These are phyloP conservation scores for Neolamprologus cancellatus DNA, from an alignment of 2,113 vertebrate genomes.

Conservation along the genomic window DNA sequence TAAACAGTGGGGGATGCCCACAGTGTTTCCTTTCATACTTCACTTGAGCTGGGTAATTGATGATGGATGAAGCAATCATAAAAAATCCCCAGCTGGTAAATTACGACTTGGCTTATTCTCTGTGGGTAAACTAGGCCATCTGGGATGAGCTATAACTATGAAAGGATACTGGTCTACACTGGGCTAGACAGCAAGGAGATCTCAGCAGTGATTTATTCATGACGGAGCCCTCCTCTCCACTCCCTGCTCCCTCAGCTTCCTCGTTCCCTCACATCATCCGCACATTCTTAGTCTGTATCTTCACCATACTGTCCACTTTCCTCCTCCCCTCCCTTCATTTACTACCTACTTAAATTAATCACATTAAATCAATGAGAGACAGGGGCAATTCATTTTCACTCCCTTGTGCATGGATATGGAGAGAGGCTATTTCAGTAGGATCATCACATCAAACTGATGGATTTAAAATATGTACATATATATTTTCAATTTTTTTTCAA, in stretches of 20 bases:
- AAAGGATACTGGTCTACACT: slow-evolving; percentile 16
- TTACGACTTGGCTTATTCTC: slow-evolving; percentile 31
- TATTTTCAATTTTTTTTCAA: neutral
- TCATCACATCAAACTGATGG: neutral
- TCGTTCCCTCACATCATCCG: slow-evolving; percentile 26
- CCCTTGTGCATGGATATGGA: neutral
- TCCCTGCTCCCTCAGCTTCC: neutral
- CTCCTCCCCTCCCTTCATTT: neutral
- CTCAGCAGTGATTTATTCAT: slow-evolving; percentile 63
- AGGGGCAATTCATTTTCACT: slow-evolving; percentile 5
- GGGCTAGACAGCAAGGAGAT: slow-evolving; percentile 36
- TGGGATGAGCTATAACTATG: slow-evolving; percentile 40
- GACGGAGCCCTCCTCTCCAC: slow-evolving; percentile 18
- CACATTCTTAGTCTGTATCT: neutral
- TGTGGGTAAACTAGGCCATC: slow-evolving; percentile 45
- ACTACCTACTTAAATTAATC: slow-evolving; percentile 49
- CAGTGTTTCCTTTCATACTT: neutral
- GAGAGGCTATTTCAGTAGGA: neutral
- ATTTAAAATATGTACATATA: neutral
- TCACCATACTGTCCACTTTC: slow-evolving; percentile 9
- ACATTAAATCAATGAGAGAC: slow-evolving; percentile 22
- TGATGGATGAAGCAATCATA: slow-evolving; percentile 47
- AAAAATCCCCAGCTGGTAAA: slow-evolving; percentile 45
- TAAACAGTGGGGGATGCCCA: neutral
- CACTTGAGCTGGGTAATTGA: slow-evolving; percentile 16